Base-by-base conservation (phyloP, 2,113 vertebrate genomes). In the Phaethon lepturus region DNA sequence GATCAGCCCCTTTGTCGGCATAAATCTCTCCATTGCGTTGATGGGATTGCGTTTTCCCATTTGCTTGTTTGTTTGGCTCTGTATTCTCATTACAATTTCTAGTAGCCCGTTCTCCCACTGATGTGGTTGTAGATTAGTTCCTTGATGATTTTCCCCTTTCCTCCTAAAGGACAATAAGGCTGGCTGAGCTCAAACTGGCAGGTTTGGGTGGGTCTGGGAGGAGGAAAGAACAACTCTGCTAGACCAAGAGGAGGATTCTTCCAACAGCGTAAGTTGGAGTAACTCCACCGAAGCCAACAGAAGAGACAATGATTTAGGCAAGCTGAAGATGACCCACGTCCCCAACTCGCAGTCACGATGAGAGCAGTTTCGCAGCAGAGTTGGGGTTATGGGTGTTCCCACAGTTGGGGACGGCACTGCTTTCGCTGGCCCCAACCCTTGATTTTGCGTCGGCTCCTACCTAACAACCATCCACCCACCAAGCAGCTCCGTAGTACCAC, bases 21-120 rank as follows among this genome's bases (percentile, higher is more conserved):
- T 49, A 94, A 96, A 91, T 86, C 81, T 93, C 89, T 49, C 81
- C 22, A 0, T 17, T 4, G 29, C 68, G 10, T 33, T 19, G 42
- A 47, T n/a, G 90, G 86, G 82, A 92, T 50, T 66, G 75, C 24
- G 3, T 71, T 90, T 94, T 44, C 62, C 71, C 55, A 53, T 73
- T 86, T 68, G 31, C 76, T 86, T 75, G 63, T 67, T 80, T 87
- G 88, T 84, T 90, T 96, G 95, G 92, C 84, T 73, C 78, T 31
- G 68, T 40, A 7, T 90, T 90, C 91, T 82, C 80, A 73, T 92
- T 82, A 85, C 77, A 47, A 45, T 91, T 80, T 64, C 81, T 82
- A 86, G 92, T 76, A 93, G 80, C 56, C 76, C 35, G 1, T 81
- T 92, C 87, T 92, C 86, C 67, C 31, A 77, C 62, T 50, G 86